Percentiles rank a stretch among this genome's conserved stretches.
phyloP scores from a whole-genome alignment of 2,113 vertebrate genomes.

The Paracanthobrama guichenoti region DNA sequence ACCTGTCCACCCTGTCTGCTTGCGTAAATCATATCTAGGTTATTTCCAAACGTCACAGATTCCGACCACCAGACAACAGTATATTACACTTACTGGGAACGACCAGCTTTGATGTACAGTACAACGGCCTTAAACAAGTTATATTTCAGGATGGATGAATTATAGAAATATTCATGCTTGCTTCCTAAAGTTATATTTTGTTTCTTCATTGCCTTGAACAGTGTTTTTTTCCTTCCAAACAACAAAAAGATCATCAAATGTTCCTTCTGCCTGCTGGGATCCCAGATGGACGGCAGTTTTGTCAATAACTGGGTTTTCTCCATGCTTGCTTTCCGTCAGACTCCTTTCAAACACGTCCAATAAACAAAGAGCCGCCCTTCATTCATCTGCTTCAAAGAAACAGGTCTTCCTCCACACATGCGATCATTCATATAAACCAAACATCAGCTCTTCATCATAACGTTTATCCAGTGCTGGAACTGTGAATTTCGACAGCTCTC shows the following conservation, averaged over 20 bases:
- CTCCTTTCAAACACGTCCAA: slow-evolving; percentile 64
- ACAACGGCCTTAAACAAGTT: background rate
- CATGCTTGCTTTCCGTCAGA: slow-evolving; percentile 40
- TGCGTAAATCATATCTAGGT: background rate
- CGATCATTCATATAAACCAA: slow-evolving; percentile 69
- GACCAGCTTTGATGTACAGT: background rate
- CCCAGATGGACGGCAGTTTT: slow-evolving; percentile 11
- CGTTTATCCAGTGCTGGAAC: slow-evolving; percentile 63
- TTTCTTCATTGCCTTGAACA: background rate
- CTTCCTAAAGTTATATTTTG: background rate
- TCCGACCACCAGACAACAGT: background rate
- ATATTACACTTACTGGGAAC: background rate
- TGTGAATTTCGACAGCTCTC: slow-evolving; percentile 45
- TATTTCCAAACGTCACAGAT: background rate
- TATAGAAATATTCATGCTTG: background rate
- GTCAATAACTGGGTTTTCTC: slow-evolving; percentile 44
- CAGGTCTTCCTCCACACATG: slow-evolving; percentile 60
- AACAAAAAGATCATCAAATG: slow-evolving; percentile 27
- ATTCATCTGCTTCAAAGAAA: slow-evolving; percentile 48
- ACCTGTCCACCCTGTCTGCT: background rate
- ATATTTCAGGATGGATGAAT: background rate
- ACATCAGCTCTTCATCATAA: slow-evolving; percentile 61
- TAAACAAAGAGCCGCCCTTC: slow-evolving; percentile 60
- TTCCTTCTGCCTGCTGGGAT: slow-evolving; percentile 19
- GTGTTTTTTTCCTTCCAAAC: background rate